Evolutionary conservation across 2,888 invertebrate species (phyloP).

Genomic region (Platerodrilus igneus): DNA sequence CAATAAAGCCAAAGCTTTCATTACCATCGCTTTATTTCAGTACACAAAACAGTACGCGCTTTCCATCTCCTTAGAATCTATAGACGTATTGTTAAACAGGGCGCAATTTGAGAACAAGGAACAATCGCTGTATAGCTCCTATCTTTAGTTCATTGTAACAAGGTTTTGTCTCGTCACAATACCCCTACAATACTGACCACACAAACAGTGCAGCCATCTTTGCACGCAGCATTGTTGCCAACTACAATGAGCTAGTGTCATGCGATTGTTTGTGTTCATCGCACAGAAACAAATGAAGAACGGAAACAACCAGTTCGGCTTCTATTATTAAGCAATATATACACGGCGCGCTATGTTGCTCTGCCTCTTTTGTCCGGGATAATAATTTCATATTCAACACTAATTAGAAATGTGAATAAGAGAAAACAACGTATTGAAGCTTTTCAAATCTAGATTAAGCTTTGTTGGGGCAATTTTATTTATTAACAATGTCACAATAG

Average conservation of each 20-base stretch:
- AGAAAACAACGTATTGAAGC: constrained; percentile 37
- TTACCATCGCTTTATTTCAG: too few relatives aligned
- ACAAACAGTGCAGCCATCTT: constrained; percentile 42
- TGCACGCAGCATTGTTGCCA: constrained; percentile 39
- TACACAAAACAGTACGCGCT: too few relatives aligned
- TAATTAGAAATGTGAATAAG: constrained; percentile 40
- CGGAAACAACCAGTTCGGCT: constrained; percentile 44
- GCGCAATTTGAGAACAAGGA: constrained; percentile 34
- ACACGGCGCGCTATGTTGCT: constrained; percentile 33
- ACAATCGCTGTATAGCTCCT: constrained; percentile 31
- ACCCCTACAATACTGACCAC: constrained; percentile 40
- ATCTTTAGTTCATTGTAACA: constrained; percentile 39
- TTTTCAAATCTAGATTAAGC: constrained; percentile 33
- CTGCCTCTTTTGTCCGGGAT: constrained; percentile 37
- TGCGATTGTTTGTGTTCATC: constrained; percentile 44
- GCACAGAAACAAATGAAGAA: constrained; percentile 44
- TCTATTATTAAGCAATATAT: constrained; percentile 41
- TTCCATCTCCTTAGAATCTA: constrained; percentile 10
- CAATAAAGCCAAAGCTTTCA: too few relatives aligned
- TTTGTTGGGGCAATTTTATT: constrained; percentile 23
- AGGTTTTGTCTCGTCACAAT: constrained; percentile 40
- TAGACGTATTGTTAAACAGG: constrained; percentile 29
- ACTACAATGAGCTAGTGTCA: constrained; percentile 42
- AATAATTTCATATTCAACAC: constrained; percentile 39
- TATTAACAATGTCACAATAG: constrained; percentile 24